Conservation (phyloP, 2,797 vertebrate species). For the Tenualosa thibaudeaui region DNA sequence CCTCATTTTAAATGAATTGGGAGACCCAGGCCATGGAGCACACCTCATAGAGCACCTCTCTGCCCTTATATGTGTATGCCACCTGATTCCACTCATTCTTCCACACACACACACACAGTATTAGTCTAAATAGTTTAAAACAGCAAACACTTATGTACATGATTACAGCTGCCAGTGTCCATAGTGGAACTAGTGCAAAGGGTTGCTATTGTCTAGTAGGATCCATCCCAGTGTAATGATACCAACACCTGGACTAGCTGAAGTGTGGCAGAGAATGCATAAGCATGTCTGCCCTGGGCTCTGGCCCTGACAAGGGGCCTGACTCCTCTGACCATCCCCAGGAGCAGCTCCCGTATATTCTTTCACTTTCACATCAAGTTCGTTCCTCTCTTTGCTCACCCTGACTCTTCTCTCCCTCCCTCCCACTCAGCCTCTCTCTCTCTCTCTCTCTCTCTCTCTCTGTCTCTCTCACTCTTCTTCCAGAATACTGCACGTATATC, state of each 20-base stretch:
- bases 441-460: not conserved
- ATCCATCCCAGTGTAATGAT: too few species aligned
- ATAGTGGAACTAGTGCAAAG: too few species aligned
- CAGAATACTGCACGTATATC: not conserved
- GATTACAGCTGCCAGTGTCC: too few species aligned
- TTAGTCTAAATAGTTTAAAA: too few species aligned
- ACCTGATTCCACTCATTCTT: too few species aligned
- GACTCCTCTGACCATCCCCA: not conserved
- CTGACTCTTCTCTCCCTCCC: not conserved
- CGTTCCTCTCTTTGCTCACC: not conserved
- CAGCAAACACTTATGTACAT: too few species aligned
- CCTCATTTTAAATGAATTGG: not conserved
- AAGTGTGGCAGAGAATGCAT: not conserved
- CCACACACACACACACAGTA: not conserved
- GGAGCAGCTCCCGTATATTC: not conserved
- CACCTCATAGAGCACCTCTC: not conserved
- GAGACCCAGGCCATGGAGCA: not conserved
- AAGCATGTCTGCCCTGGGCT: not conserved
- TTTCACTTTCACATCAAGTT: not conserved
- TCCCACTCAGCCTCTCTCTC: not conserved
- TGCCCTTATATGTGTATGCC: not conserved
- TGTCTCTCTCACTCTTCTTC: not conserved
- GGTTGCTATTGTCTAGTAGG: too few species aligned
- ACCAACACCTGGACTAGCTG: not conserved
- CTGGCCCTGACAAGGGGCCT: not conserved